These are phyloP conservation scores for Arothron firmamentum DNA, from an alignment of 2,113 vertebrate genomes.

Conservation along the genomic window DNA sequence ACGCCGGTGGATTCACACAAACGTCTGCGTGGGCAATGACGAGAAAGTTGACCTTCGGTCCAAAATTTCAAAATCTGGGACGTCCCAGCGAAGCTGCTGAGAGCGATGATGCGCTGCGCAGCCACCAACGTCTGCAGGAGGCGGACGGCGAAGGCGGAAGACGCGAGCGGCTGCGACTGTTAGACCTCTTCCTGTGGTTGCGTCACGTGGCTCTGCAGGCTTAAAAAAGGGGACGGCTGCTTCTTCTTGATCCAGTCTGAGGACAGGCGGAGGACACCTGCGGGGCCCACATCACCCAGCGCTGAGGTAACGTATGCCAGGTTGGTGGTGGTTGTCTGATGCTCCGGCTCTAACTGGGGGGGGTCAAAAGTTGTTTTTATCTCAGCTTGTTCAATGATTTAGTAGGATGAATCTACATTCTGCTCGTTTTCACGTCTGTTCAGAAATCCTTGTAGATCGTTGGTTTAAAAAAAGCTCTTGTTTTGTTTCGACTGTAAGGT, in stretches of 20 bases:
- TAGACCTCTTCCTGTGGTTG: conserved; percentile 82
- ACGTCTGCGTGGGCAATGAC: no score
- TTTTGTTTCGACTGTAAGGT: not conserved
- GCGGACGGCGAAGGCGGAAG: conserved; percentile 43
- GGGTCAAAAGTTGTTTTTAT: conserved; percentile 2
- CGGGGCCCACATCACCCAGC: conserved; percentile 6
- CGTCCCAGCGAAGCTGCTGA: no score
- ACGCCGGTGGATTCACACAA: no score
- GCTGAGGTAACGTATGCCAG: conserved; percentile 55
- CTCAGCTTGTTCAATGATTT: not conserved
- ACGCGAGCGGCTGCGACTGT: conserved; percentile 70
- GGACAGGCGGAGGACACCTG: conserved; percentile 56
- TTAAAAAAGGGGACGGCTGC: conserved; percentile 75
- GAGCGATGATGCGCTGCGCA: not conserved
- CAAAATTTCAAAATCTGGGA: not conserved
- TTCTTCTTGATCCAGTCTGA: conserved; percentile 67
- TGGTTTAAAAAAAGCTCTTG: not conserved
- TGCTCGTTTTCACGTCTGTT: not conserved
- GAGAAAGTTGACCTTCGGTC: no score
- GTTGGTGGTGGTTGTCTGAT: not conserved
- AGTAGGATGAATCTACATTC: not conserved
- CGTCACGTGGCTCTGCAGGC: conserved; percentile 68
- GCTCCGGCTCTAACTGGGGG: not conserved
- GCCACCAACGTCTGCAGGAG: conserved; percentile 37
- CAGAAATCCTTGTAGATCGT: not conserved